A percentile compares a stretch with the other conserved stretches of the same genome.
Evolutionary conservation across 2,888 invertebrate genomes (phyloP).

Genomic region (Pimpla rufipes): DNA sequence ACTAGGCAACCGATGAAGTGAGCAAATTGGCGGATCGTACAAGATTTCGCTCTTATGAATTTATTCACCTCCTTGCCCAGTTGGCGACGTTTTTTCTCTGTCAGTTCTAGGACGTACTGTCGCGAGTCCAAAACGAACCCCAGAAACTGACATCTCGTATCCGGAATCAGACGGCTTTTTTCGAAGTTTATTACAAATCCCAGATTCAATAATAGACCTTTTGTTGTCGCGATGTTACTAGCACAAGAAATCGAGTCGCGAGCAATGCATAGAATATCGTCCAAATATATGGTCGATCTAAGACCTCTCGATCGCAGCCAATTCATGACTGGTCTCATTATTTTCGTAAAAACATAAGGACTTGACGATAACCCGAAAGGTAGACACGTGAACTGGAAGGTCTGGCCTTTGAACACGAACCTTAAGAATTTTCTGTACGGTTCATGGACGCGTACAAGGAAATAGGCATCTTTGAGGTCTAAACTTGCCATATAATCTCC

Average conservation of each 20-base stretch:
- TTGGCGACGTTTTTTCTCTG: conserved; percentile 72
- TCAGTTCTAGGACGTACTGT: conserved; percentile 73
- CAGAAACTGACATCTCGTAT: conserved; percentile 28
- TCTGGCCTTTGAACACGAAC: conserved; percentile 9
- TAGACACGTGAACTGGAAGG: conserved; percentile 8
- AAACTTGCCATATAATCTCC: conserved; percentile 1
- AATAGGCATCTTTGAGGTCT: conserved; percentile 24
- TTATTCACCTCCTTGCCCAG: conserved; percentile 30
- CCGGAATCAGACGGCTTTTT: conserved; percentile 39
- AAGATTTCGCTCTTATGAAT: not conserved
- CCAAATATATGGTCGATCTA: conserved; percentile 21
- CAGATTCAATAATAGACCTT: not conserved
- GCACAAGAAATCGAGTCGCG: not conserved
- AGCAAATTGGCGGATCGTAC: conserved; percentile 54
- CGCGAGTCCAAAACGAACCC: conserved; percentile 67
- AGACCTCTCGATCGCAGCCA: not conserved
- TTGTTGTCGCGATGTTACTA: not conserved
- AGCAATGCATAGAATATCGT: conserved; percentile 32
- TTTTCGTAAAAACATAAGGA: conserved; percentile 23
- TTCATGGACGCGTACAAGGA: conserved; percentile 7
- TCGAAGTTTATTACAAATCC: conserved; percentile 46
- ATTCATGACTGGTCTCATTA: conserved; percentile 28
- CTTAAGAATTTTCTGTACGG: conserved; percentile 13
- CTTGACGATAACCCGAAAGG: conserved; percentile 16
- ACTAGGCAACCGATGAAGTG: conserved; percentile 48